Evolutionary conservation across 64 coral and sea anemone genomes (phyloP), one percentile per base, ranked within the genome.

Genomic region (Pachyseris speciosa): DNA sequence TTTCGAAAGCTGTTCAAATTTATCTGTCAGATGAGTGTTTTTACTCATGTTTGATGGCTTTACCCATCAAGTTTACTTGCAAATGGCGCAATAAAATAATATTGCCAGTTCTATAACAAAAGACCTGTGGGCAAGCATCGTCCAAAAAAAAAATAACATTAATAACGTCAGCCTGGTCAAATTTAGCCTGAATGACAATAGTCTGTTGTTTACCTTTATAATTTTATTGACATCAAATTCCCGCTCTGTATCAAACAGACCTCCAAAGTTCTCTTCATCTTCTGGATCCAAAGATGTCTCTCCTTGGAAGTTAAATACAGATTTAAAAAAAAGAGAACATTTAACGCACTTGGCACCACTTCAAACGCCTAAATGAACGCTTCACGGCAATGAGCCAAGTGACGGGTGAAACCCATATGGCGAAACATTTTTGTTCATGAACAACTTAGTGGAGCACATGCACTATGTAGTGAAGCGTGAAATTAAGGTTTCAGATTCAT

Each of bases 191-290:
- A n/a, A n/a, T n/a, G 1, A 78, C 75, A 78, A 55, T 78, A 36
- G 53, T 4, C 17, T 36, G 0, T 16, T 69, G 45, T 89, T 78
- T 89, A 89, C 74, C 75, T 69, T 80, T 28, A 81, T 34, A 48
- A 80, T 81, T 67, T 52, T 22, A 28, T 69, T 78, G 11, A 90
- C 88, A 36, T 90, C 47, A 55, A 90, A 64, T 80, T 81, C 88
- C 12, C 32, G 41, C n/a, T 90, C 88, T 2, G 48, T 39, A 19
- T 34, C 74, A 2, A 67, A 69, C 1, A 90, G 22, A 27, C 31
- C 34, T 81, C 20, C 19, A 71, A 68, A 33, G 17, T 68, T 33
- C 12, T 71, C 67, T 22, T 40, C 31, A 26, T 61, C 28, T 10
- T 81, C 53, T 11, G 19, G 52, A 20, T 40, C 53, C 7, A 39